phyloP scores from a whole-genome alignment of 2,797 vertebrate genomes.

The Acridotheres tristis region DNA sequence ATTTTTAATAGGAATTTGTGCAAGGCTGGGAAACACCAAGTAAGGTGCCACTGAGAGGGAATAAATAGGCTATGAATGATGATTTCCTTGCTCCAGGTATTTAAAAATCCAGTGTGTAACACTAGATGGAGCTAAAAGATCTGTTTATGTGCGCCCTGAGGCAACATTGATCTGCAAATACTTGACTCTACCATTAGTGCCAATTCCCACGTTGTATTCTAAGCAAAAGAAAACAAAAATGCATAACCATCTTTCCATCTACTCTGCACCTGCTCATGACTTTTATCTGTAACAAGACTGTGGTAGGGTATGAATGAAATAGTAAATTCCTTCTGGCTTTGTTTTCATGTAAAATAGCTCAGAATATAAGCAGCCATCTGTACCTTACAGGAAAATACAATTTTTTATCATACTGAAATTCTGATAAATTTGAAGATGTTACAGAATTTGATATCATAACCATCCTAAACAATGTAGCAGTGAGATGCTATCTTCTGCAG shows the following conservation, averaged over 20 bases:
- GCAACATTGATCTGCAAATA: background rate
- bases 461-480: background rate
- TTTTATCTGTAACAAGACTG: constrained; percentile 31
- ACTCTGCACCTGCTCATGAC: constrained; percentile 52
- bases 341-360: constrained; percentile 37
- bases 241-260: constrained; percentile 51
- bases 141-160: background rate
- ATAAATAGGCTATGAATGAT: background rate
- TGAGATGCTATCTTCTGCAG: background rate
- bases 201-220: constrained; percentile 19
- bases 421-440: constrained; percentile 8
- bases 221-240: constrained; percentile 42
- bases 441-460: background rate
- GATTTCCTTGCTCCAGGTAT: background rate
- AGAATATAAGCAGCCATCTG: constrained; percentile 58
- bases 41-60: fast-evolving
- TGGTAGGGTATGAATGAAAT: constrained; percentile 21
- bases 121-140: constrained; percentile 73
- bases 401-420: background rate
- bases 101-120: constrained; percentile 26
- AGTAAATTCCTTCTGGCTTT: constrained; percentile 59
- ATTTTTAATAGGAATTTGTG: background rate
- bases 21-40: background rate
- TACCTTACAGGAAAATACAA: constrained; percentile 20
- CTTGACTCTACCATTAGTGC: background rate